Evolutionary conservation across 2,797 vertebrate genomes (phyloP), one percentile per base, ranked within the genome.

Genomic region (Bufotes viridis): DNA sequence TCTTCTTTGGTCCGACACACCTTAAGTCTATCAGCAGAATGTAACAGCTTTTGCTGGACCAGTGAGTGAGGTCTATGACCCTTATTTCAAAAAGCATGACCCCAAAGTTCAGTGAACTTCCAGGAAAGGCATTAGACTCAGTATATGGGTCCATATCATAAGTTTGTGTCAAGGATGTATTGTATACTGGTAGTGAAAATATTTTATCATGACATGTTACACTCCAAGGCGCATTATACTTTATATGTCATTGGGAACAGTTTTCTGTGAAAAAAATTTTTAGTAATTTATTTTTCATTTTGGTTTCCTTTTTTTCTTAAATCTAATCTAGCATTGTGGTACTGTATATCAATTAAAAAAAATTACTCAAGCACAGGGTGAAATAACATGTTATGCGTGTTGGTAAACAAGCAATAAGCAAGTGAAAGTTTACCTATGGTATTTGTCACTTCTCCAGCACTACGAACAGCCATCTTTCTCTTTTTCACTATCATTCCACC

Each of bases 11-110:
- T 90, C 91, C 92, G 91, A 91, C 90, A 90, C 89, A 89, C 90
- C 90, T 92, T 92, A 92, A 84, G 82, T 91, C 90, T 91, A 88
- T 92, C 91, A 91, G 83, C 58, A 89, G 86, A 89, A 86, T 69
- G 72, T 42, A 78, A 89, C 89, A 90, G 89, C 82, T 69, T 58
- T 55, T 91, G 87, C 75, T 58, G 90, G 87, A 89, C 90, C 42
- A 49, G 84, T 88, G 92, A 49, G 67, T 57, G 91, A 34, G 87
- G 87, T 90, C 78, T 87, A 15, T 84, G 90, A 88, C 82, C 92
- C 92, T 79, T 81, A 88, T 92, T 93, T 88, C 91, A 89, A 86
- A 42, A 85, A 87, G 65, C 51, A 1, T 82, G 86, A 91, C 92
- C 93, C 90, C 91, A 1, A 89, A 11, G 13, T 91, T 67, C 57